Evolutionary conservation across 2,888 invertebrate species (phyloP).

Genomic region (Rhorus exstirpatorius): DNA sequence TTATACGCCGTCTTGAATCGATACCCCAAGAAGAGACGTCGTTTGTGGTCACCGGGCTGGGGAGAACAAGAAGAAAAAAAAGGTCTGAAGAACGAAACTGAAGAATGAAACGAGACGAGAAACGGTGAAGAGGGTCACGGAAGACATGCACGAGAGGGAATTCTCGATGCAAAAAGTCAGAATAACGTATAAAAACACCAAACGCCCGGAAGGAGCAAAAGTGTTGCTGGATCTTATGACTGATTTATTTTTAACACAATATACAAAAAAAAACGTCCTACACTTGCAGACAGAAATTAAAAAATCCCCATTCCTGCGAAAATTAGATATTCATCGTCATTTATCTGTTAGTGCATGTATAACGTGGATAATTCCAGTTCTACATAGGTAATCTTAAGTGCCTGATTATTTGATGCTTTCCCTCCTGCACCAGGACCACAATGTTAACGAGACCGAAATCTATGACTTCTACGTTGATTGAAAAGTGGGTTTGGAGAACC

Average conservation of each 20-base stretch:
- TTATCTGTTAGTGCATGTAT: no score
- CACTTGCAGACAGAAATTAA: no score
- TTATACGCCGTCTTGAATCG: slow-evolving; percentile 85
- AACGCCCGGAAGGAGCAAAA: neutral
- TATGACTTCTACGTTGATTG: no score
- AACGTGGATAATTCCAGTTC: no score
- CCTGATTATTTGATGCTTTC: no score
- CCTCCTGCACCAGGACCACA: no score
- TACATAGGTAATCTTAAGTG: no score
- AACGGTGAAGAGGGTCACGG: neutral
- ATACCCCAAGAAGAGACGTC: slow-evolving; percentile 79
- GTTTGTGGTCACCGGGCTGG: slow-evolving; percentile 73
- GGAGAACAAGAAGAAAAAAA: slow-evolving; percentile 51
- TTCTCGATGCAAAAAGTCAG: slow-evolving; percentile 16
- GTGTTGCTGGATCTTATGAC: neutral
- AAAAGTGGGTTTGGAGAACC: no score
- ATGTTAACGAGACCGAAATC: no score
- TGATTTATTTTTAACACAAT: neutral
- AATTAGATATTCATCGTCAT: no score
- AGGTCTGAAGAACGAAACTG: slow-evolving; percentile 11
- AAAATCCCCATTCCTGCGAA: no score
- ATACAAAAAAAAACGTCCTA: neutral
- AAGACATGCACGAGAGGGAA: slow-evolving; percentile 5
- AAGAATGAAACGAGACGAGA: slow-evolving; percentile 46
- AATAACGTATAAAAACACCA: slow-evolving; percentile 10